Base-by-base conservation (phyloP, 2,797 vertebrate species). In the Cossypha heuglini region DNA sequence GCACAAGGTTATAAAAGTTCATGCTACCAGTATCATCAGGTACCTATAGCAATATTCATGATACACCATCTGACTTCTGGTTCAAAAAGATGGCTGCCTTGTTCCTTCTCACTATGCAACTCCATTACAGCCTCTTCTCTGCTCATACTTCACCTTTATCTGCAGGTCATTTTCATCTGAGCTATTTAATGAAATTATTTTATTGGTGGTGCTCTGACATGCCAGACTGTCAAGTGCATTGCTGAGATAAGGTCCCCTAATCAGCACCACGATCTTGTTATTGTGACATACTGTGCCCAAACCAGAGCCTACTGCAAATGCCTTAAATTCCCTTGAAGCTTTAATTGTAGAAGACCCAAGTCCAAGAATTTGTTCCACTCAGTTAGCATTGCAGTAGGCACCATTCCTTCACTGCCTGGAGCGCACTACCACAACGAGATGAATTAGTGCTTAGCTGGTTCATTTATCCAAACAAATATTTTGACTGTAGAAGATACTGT, bases 381-480 rank as follows among this genome's bases (percentile, higher is more conserved):
- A 73, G 46, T 55, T 52, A 76, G 2, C 35, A 42, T 40, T 69
- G 24, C 43, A 88, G 61, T 62, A 90, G 14, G 19, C 33, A 88
- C 42, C 42, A 61, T 72, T 86, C n/a, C 86, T 88, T 79, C 42
- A 68, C 31, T 76, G 46, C 20, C 42, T 72, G 29, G 37, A 76
- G 46, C 38, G 29, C 3, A 2, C 18, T 38, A 73, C 6, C 11
- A 26, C 24, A 62, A 19, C 0, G 1, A 80, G n/a, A 54, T 35
- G 13, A 82, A 48, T 88, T 68, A 82, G 25, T 11, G 20, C 45
- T 90, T 48, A 85, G 29, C n/a, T 49, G 29, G 45, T 86, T 92
- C 55, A 58, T 90, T 82, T 90, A 80, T 25, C 26, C 26, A 61
- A 71, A 78, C 40, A 90, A 55, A 59, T 76, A 85, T 55, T 67